Conservation (phyloP, 2,113 vertebrate genomes). For the Colius striatus region DNA sequence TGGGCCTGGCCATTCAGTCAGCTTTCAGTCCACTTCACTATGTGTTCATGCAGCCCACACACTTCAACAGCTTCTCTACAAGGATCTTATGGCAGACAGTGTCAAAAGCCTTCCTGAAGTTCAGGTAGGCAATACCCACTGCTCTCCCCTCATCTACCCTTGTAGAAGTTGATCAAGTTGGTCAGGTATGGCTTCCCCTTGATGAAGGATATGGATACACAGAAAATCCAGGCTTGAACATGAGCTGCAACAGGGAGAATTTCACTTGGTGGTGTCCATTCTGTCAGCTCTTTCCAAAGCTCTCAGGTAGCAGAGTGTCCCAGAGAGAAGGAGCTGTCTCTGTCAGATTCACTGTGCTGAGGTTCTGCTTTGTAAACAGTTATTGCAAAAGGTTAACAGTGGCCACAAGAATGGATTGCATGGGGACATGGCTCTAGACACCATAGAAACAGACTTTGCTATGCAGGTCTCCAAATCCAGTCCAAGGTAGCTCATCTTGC, state of each 20-base stretch:
- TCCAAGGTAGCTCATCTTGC: background rate
- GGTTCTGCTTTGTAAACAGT: background rate
- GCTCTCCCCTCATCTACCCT: background rate
- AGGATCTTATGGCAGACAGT: background rate
- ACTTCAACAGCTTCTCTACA: background rate
- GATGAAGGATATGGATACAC: background rate
- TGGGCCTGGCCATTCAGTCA: background rate
- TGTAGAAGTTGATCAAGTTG: background rate
- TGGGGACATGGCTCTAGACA: background rate
- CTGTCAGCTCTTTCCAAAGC: background rate
- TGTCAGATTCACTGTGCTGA: background rate
- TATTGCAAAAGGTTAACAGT: background rate
- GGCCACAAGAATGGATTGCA: background rate
- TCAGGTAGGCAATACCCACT: background rate
- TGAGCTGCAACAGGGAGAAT: background rate
- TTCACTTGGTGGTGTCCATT: background rate
- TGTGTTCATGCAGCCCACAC: background rate
- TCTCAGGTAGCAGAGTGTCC: background rate
- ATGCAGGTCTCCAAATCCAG: background rate
- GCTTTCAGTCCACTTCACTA: background rate
- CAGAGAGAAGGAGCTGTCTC: background rate
- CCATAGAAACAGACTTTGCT: background rate
- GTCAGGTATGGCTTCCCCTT: background rate
- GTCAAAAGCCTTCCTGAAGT: background rate
- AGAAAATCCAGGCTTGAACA: accelerated